Conservation (phyloP, 2,888 invertebrate genomes). For the Dorcus parallelipipedus region DNA sequence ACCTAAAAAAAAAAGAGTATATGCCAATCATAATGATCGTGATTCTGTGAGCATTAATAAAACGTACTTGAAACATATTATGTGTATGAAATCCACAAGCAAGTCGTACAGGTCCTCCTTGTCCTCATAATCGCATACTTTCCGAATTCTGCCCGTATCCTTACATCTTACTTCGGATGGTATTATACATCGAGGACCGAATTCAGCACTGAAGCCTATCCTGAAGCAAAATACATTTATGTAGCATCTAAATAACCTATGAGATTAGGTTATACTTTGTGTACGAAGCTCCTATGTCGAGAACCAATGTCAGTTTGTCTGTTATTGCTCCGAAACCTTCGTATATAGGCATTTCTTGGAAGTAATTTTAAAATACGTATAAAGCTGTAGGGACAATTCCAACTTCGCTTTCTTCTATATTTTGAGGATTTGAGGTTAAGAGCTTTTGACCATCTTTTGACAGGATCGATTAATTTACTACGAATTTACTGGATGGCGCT, state of each 20-base stretch:
- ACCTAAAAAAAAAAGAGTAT: conserved; percentile 53
- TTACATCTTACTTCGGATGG: conserved; percentile 72
- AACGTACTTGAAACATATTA: conserved; percentile 79
- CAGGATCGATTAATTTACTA: too few relatives aligned
- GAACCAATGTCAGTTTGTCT: conserved; percentile 84
- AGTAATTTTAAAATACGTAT: too few relatives aligned
- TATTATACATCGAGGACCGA: conserved; percentile 83
- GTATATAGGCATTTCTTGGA: conserved; percentile 65
- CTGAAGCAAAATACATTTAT: conserved; percentile 50
- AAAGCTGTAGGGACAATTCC: too few relatives aligned
- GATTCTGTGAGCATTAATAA: not conserved
- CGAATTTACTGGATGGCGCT: too few relatives aligned
- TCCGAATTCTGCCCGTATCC: conserved; percentile 57
- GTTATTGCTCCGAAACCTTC: conserved; percentile 76
- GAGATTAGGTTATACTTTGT: conserved; percentile 67
- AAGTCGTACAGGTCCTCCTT: conserved; percentile 76
- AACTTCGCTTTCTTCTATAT: too few relatives aligned
- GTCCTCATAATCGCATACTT: conserved; percentile 62
- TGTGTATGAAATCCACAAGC: conserved; percentile 83
- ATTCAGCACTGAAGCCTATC: conserved; percentile 89
- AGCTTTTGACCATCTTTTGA: too few relatives aligned
- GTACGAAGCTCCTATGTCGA: conserved; percentile 88
- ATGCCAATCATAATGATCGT: not conserved
- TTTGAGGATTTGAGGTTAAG: too few relatives aligned
- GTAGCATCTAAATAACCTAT: conserved; percentile 1